A percentile compares a stretch with the other conserved stretches of the same genome.
phyloP scores from a whole-genome alignment of 2,113 vertebrate genomes.

The Apus apus region DNA sequence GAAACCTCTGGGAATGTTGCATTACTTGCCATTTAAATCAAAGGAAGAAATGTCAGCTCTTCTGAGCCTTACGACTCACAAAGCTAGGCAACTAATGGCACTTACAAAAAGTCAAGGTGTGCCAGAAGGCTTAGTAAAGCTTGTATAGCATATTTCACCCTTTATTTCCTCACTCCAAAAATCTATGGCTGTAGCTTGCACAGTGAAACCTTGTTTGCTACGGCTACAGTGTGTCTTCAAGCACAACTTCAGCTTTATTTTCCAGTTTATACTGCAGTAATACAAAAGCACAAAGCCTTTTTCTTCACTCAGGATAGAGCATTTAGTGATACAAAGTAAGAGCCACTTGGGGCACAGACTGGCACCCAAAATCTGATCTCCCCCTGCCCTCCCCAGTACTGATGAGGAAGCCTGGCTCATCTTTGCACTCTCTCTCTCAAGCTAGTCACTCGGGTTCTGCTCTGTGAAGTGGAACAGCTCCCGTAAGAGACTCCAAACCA shows the following conservation, averaged over 20 bases:
- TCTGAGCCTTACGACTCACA: not conserved
- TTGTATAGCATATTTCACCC: not conserved
- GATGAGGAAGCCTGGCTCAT: not conserved
- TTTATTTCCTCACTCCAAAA: not conserved
- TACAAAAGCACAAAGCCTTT: accelerated
- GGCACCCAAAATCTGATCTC: not conserved
- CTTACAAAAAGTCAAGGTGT: not conserved
- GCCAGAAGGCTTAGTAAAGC: not conserved
- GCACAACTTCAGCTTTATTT: not conserved
- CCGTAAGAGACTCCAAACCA: not conserved
- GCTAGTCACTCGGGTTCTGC: not conserved
- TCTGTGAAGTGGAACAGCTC: not conserved
- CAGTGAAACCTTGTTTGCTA: not conserved
- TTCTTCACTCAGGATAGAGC: not conserved
- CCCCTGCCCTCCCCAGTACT: no score
- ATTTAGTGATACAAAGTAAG: not conserved
- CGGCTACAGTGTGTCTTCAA: not conserved
- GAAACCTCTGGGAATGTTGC: not conserved
- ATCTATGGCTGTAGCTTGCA: not conserved
- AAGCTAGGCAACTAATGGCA: not conserved
- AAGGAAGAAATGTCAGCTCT: not conserved
- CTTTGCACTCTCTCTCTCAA: not conserved
- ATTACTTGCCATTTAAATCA: not conserved
- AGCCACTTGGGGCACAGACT: not conserved
- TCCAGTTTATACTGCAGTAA: not conserved